Base-by-base conservation (phyloP, 2,797 vertebrate species). In the Helicolenus hilgendorfi region DNA sequence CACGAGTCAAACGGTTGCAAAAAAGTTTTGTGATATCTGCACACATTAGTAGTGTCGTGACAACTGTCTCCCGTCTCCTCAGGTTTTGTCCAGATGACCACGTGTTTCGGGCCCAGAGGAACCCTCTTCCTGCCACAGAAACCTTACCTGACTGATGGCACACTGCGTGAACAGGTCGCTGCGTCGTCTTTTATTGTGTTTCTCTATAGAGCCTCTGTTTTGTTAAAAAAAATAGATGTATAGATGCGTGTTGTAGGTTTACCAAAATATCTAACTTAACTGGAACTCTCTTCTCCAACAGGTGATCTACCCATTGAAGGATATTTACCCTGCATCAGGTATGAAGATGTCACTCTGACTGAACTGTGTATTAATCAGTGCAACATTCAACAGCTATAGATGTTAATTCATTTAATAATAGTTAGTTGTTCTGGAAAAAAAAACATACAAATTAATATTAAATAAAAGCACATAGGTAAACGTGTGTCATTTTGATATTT, bases 231-330 rank as follows among this genome's bases (percentile, higher is more conserved):
- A 41, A n/a, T 26, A 6, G 5, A 13, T 56, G 4, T 53, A 1
- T 11, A 33, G 29, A 26, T 35, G 2, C 3, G 33, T 71, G 18
- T 7, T 33, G 1, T 0, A 65, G 69, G 41, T 69, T 8, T 38
- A 79, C 27, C 6, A 78, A 59, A 69, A 35, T 38, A 56, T 18
- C 11, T 56, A 24, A 36, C 22, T 64, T 81, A 10, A 83, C 29
- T 62, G 13, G 24, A 72, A 55, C 20, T 78, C 5, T 49, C 10
- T 4, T 85, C 27, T 75, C 27, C 13, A 81, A 94, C 96, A 99
- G 99, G 98, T 99, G 69, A 99, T 99, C 79, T 99, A 99, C 87
- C 99, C 99, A 3, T 84, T 99, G 91, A 99, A 98, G 94, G 98
- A 99, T 81, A 98, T 99, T 87, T 99, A 98, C 95, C 99, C 99